A percentile compares a stretch with the other conserved stretches of the same genome.
Evolutionary conservation across 1,140 invertebrate genomes (phyloP).

Genomic region (Drosophila gunungcola): DNA sequence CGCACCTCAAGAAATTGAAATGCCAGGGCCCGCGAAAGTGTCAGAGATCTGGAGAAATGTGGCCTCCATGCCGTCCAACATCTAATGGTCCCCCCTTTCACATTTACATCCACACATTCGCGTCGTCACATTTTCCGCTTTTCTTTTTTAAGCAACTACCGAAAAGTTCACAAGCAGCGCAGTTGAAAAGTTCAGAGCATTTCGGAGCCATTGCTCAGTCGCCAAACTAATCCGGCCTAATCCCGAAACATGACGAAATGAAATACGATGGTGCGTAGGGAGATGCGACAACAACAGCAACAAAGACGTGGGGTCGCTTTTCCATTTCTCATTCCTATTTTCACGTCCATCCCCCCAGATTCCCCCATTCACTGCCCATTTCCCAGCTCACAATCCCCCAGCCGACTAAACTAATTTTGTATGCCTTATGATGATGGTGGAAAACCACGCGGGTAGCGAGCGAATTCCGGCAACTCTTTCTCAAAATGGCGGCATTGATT

Average conservation of each 20-base stretch:
- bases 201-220: conserved; percentile 78
- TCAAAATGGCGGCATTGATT: conserved; percentile 82
- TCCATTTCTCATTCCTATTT: conserved; percentile 10
- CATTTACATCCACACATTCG: conserved; percentile 53
- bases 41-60: conserved; percentile 47
- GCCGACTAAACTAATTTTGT: conserved; percentile 74
- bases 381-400: conserved; percentile 23
- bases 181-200: conserved; percentile 66
- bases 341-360: conserved; percentile 9
- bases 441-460: conserved; percentile 33
- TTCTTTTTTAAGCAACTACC: conserved; percentile 50
- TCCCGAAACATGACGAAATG: conserved; percentile 85
- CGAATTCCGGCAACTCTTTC: conserved; percentile 70
- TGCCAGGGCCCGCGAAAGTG: conserved; percentile 69
- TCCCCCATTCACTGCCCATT: conserved; percentile 10
- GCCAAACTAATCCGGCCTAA: conserved; percentile 81
- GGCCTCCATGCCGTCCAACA: background rate
- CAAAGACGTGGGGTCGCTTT: conserved; percentile 22
- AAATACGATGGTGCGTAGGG: conserved; percentile 83
- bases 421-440: conserved; percentile 70
- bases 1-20: conserved; percentile 77
- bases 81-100: conserved; percentile 23
- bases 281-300: conserved; percentile 45
- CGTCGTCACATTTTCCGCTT: conserved; percentile 70
- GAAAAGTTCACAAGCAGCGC: conserved; percentile 69